A percentile compares a stretch with the other conserved stretches of the same genome.
Conservation (phyloP, 2,113 vertebrate species). For the Lophochroa leadbeateri region DNA sequence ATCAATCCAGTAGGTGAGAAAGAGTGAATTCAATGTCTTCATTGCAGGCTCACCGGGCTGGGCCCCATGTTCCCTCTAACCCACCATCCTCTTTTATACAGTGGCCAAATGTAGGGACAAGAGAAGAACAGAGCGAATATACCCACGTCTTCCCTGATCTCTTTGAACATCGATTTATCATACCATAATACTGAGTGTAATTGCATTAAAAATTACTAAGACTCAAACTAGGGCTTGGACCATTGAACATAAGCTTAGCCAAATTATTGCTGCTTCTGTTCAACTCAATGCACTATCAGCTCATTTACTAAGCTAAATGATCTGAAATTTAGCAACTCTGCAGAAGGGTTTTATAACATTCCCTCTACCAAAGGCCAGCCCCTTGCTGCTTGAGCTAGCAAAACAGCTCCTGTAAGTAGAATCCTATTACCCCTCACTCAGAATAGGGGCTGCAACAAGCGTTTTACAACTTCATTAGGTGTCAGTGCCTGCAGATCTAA, state of each 20-base stretch:
- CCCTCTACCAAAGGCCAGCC: neutral
- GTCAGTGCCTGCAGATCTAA: neutral
- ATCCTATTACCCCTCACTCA: too few species aligned
- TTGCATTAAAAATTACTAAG: slow-evolving; percentile 40
- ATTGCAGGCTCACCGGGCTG: neutral
- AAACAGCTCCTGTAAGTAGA: neutral
- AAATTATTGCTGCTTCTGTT: slow-evolving; percentile 16
- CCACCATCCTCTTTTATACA: neutral
- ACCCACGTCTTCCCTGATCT: neutral
- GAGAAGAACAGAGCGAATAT: neutral
- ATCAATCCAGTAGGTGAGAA: neutral
- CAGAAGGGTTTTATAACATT: neutral
- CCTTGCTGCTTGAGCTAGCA: neutral
- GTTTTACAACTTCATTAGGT: neutral
- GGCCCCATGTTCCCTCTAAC: neutral
- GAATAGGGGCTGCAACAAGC: neutral
- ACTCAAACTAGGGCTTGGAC: neutral
- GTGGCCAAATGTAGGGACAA: neutral
- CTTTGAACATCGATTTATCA: neutral
- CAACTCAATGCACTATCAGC: neutral
- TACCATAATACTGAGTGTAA: neutral
- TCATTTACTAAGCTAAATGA: neutral
- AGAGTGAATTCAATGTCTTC: neutral
- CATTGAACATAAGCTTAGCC: slow-evolving; percentile 3
- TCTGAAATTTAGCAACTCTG: neutral